Percentiles rank a stretch among this genome's conserved stretches.
These are phyloP conservation scores for Drosophila serrata DNA, from an alignment of 1,140 invertebrate species.

Conservation along the genomic window DNA sequence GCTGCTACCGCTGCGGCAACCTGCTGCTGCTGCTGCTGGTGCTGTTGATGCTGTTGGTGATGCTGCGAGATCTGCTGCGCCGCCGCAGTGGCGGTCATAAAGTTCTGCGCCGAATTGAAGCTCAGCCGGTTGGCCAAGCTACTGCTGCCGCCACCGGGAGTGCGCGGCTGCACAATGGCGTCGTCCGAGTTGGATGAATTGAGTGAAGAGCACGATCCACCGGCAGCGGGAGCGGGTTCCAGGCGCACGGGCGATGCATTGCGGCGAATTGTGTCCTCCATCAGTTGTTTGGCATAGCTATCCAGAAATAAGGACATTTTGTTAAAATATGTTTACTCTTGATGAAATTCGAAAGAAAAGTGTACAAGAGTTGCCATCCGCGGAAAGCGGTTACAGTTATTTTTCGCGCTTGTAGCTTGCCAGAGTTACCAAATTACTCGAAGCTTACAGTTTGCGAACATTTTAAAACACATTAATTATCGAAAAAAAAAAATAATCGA, in stretches of 20 bases:
- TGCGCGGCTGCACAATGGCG: slow-evolving; percentile 85
- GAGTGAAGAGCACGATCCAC: slow-evolving; percentile 88
- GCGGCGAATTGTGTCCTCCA: slow-evolving; percentile 96
- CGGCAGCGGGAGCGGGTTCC: slow-evolving; percentile 85
- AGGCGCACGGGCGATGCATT: slow-evolving; percentile 95
- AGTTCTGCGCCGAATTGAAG: slow-evolving; percentile 83
- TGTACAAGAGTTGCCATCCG: slow-evolving; percentile 4
- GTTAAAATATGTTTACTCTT: not conserved
- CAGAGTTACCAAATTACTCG: not conserved
- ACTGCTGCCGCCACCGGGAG: slow-evolving; percentile 60
- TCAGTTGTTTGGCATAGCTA: slow-evolving; percentile 95
- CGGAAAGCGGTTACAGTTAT: slow-evolving; percentile 9
- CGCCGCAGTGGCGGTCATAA: slow-evolving; percentile 84
- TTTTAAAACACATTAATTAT: not conserved
- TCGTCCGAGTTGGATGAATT: slow-evolving; percentile 92
- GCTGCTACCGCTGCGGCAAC: slow-evolving; percentile 73
- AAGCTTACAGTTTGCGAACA: not conserved
- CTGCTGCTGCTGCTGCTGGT: slow-evolving; percentile 65
- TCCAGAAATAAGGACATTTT: slow-evolving; percentile 28
- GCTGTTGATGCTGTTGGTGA: slow-evolving; percentile 58
- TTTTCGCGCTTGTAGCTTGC: not conserved
- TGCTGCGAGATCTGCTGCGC: slow-evolving; percentile 74
- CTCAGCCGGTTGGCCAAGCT: slow-evolving; percentile 83
- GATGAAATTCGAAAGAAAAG: not conserved
- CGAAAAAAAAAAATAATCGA: not conserved